Percentiles rank a stretch among this genome's conserved stretches.
These are phyloP conservation scores for Dasyurus viverrinus DNA, from an alignment of 2,113 vertebrate species.

Conservation along the genomic window DNA sequence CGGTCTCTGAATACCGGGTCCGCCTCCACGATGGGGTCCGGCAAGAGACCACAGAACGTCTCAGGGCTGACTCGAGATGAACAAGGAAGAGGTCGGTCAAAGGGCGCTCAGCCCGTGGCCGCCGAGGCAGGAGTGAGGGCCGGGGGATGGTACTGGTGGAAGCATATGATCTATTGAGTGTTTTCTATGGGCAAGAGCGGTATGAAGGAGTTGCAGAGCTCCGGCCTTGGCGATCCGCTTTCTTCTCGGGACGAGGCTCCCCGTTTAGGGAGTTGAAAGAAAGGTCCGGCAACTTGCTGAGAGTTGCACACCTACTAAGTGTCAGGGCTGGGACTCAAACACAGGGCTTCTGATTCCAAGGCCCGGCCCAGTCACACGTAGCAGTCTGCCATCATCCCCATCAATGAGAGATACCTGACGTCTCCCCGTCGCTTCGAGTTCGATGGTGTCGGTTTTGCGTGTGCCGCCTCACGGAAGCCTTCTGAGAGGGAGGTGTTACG, in stretches of 20 bases:
- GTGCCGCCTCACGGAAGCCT: too few species aligned
- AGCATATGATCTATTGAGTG: not conserved
- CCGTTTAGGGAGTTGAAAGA: not conserved
- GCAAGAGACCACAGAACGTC: not conserved
- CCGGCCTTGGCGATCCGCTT: too few species aligned
- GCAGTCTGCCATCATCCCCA: too few species aligned
- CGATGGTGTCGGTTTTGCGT: not conserved
- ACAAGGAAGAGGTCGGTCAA: not conserved
- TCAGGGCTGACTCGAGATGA: conserved; percentile 32
- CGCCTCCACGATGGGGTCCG: not conserved
- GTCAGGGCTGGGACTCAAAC: not conserved
- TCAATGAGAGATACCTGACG: not conserved
- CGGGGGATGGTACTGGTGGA: too few species aligned
- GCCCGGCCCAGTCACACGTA: not conserved
- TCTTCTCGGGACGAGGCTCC: not conserved
- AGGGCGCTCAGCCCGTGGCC: not conserved
- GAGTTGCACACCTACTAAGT: not conserved
- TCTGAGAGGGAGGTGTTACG: not conserved
- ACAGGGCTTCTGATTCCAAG: not conserved
- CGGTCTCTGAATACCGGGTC: too few species aligned
- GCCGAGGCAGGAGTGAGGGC: not conserved
- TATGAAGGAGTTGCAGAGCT: too few species aligned
- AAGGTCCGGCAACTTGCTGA: not conserved
- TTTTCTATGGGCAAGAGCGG: not conserved
- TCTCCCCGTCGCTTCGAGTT: not conserved